Evolutionary conservation across 2,888 invertebrate species (phyloP).

Genomic region (Morpho helenor): DNA sequence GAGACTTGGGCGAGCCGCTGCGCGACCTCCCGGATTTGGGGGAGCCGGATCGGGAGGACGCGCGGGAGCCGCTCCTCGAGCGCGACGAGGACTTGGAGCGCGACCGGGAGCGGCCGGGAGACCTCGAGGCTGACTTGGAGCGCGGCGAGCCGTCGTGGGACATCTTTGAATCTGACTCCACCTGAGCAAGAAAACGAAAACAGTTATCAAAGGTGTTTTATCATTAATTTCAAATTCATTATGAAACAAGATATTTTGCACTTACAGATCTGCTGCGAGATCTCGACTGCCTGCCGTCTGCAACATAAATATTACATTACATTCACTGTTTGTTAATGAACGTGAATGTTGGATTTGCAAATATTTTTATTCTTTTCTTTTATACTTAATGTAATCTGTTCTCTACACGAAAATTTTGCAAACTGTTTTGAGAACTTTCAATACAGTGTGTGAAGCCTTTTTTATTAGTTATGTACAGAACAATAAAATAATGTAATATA

Average conservation of each 20-base stretch:
- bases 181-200: slow-evolving; percentile 33
- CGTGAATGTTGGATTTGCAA: background rate
- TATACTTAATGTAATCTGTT: too few relatives aligned
- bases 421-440: too few relatives aligned
- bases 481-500: too few relatives aligned
- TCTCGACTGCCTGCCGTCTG: slow-evolving; percentile 57
- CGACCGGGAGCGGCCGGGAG: slow-evolving; percentile 28
- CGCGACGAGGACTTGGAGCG: slow-evolving; percentile 43
- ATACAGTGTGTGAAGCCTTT: too few relatives aligned
- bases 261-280: slow-evolving; percentile 62
- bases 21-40: slow-evolving; percentile 31
- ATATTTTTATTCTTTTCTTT: too few relatives aligned
- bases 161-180: slow-evolving; percentile 54
- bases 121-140: slow-evolving; percentile 34
- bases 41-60: slow-evolving; percentile 38
- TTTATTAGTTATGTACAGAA: too few relatives aligned
- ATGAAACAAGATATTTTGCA: slow-evolving; percentile 11
- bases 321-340: background rate
- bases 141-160: slow-evolving; percentile 51
- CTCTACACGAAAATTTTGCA: too few relatives aligned
- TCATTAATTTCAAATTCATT: background rate
- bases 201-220: background rate
- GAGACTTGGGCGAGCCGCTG: slow-evolving; percentile 32
- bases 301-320: slow-evolving; percentile 12
- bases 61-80: slow-evolving; percentile 43